These are phyloP conservation scores for Geopemphigus sp. DNA, from an alignment of 1,140 invertebrate genomes.

Conservation along the genomic window DNA sequence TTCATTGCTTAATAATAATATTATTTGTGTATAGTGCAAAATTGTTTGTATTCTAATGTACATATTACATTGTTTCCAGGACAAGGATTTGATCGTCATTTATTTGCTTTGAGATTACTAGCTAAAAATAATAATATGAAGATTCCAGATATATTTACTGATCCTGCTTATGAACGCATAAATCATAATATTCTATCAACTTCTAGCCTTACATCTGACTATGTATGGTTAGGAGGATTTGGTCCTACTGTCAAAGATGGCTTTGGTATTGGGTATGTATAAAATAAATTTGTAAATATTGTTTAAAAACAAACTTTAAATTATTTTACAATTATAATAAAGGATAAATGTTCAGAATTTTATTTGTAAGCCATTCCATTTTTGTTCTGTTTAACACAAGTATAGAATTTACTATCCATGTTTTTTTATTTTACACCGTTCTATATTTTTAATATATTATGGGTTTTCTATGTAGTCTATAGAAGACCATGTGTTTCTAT, in stretches of 20 bases:
- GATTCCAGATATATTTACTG: constrained; percentile 70
- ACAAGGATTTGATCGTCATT: constrained; percentile 93
- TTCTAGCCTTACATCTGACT: constrained; percentile 86
- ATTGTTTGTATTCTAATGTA: background rate
- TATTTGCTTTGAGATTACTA: constrained; percentile 77
- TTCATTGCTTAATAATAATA: too few relatives aligned
- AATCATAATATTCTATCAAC: constrained; percentile 94
- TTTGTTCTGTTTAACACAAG: too few relatives aligned
- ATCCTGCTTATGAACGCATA: constrained; percentile 76
- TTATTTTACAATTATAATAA: background rate
- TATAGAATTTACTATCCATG: too few relatives aligned
- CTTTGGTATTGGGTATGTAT: constrained; percentile 79
- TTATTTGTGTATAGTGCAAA: too few relatives aligned
- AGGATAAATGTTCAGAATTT: too few relatives aligned
- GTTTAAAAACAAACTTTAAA: background rate
- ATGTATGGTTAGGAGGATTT: constrained; percentile 87
- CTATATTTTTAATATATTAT: too few relatives aligned
- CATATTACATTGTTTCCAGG: constrained; percentile 58
- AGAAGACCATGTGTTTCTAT: too few relatives aligned
- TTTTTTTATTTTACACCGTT: too few relatives aligned
- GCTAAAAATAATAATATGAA: constrained; percentile 64
- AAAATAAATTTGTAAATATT: background rate
- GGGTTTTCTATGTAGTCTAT: too few relatives aligned
- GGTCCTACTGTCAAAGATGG: constrained; percentile 89
- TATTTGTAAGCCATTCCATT: too few relatives aligned